Percentiles rank a stretch among this genome's conserved stretches.
Evolutionary conservation across 1,140 invertebrate species (phyloP).

Genomic region (Eumaeus atala): DNA sequence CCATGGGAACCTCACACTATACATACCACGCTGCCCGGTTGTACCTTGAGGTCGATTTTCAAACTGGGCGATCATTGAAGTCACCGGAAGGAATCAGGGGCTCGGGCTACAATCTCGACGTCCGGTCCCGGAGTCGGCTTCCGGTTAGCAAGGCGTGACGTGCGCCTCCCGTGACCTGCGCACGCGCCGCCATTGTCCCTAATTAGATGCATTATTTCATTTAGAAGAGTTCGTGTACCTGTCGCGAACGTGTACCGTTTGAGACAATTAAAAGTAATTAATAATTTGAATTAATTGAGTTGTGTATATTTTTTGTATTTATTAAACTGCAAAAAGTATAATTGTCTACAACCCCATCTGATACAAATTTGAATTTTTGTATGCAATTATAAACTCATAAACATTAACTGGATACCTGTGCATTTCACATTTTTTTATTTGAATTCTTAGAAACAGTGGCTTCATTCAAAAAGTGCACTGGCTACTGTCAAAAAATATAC

Average conservation of each 20-base stretch:
- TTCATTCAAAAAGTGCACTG: too few species aligned
- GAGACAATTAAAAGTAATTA: too few species aligned
- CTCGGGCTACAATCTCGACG: constrained; percentile 61
- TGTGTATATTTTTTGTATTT: too few species aligned
- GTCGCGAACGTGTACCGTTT: not conserved
- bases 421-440: too few species aligned
- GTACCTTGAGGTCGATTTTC: constrained; percentile 25
- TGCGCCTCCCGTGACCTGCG: constrained; percentile 48
- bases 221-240: constrained; percentile 23
- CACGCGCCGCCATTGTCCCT: constrained; percentile 41
- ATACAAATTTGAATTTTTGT: too few species aligned
- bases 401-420: too few species aligned
- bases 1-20: constrained; percentile 13
- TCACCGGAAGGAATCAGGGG: constrained; percentile 68
- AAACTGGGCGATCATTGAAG: constrained; percentile 37
- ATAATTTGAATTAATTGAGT: too few species aligned
- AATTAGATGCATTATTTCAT: constrained; percentile 28
- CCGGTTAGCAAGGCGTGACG: constrained; percentile 50
- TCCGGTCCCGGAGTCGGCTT: constrained; percentile 46
- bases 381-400: too few species aligned
- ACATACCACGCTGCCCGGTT: constrained; percentile 19
- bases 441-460: too few species aligned
- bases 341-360: too few species aligned
- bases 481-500: too few species aligned
- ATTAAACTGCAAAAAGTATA: too few species aligned